A percentile compares a stretch with the other conserved stretches of the same genome.
Evolutionary conservation across 37 sponge, comb jelly and placozoan genomes (phyloP).

Genomic region (Chondrosia reniformis): DNA sequence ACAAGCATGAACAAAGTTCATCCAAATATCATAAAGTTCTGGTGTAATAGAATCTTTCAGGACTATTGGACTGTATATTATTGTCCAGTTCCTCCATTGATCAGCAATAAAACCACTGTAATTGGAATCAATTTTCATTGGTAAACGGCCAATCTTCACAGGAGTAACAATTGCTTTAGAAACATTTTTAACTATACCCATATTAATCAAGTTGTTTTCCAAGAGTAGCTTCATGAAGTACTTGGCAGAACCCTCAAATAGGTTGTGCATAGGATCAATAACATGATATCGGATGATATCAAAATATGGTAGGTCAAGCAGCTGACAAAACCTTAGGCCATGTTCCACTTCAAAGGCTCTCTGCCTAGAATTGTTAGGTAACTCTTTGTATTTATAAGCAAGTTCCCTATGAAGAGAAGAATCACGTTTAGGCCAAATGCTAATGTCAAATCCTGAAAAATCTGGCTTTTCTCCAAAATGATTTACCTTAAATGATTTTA

Average conservation of each 20-base stretch:
- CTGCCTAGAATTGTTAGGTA: slow-evolving; percentile 5
- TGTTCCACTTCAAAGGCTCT: not conserved
- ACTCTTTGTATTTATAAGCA: not conserved
- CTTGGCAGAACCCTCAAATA: slow-evolving; percentile 47
- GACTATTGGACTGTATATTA: not conserved
- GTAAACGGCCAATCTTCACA: not conserved
- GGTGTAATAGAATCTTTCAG: not conserved
- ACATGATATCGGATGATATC: slow-evolving; percentile 33
- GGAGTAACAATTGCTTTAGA: slow-evolving; percentile 18
- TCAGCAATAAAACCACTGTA: slow-evolving; percentile 16
- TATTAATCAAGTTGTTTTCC: slow-evolving; percentile 5
- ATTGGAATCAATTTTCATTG: not conserved
- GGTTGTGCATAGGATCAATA: slow-evolving; percentile 62
- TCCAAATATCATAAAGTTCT: not conserved
- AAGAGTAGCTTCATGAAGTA: slow-evolving; percentile 22
- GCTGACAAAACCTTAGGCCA: slow-evolving; percentile 36
- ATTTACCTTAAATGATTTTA: slow-evolving; percentile 30
- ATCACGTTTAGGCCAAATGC: slow-evolving; percentile 20
- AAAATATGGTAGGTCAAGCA: slow-evolving; percentile 33
- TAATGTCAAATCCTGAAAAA: slow-evolving; percentile 40
- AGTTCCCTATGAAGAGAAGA: not conserved
- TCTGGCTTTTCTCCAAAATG: slow-evolving; percentile 19
- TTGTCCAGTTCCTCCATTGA: slow-evolving; percentile 17
- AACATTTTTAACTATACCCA: slow-evolving; percentile 12
- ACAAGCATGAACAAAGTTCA: slow-evolving; percentile 7